A percentile compares a stretch with the other conserved stretches of the same genome.
Conservation (phyloP, 2,797 vertebrate genomes). For the Paramormyrops hopkinsi region DNA sequence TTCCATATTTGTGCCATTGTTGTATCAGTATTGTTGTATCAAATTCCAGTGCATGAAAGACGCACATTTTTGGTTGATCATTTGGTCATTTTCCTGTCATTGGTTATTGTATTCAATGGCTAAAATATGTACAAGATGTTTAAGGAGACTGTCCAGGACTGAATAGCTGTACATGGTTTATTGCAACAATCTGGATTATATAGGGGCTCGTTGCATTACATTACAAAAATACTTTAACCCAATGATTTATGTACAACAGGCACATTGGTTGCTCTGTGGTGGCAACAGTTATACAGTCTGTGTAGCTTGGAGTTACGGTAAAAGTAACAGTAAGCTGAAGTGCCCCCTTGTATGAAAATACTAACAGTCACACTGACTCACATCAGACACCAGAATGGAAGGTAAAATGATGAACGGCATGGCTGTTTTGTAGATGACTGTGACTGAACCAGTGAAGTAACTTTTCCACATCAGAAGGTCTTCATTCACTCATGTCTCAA, state of each 20-base stretch:
- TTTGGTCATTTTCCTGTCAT: not conserved
- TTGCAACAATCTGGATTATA: conserved; percentile 32
- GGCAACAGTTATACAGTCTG: not conserved
- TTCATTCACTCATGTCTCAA: not conserved
- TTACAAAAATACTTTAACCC: conserved; percentile 33
- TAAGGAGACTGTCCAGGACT: not conserved
- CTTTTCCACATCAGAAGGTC: not conserved
- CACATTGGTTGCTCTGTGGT: not conserved
- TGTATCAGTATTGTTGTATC: not conserved
- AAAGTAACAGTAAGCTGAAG: not conserved
- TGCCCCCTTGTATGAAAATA: not conserved
- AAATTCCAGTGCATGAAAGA: not conserved
- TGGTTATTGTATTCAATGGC: not conserved
- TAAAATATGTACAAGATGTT: not conserved
- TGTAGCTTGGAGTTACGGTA: not conserved
- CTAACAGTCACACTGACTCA: not conserved
- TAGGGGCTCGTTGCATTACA: conserved; percentile 20
- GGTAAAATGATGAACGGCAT: not conserved
- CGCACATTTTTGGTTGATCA: not conserved
- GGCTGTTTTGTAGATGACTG: not conserved
- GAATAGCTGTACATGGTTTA: conserved; percentile 38
- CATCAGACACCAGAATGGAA: not conserved
- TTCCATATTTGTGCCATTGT: not conserved
- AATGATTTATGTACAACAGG: conserved; percentile 29
- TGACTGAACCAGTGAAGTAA: not conserved